Base-by-base conservation (phyloP, 1,140 invertebrate species). In the Drosophila guanche region DNA sequence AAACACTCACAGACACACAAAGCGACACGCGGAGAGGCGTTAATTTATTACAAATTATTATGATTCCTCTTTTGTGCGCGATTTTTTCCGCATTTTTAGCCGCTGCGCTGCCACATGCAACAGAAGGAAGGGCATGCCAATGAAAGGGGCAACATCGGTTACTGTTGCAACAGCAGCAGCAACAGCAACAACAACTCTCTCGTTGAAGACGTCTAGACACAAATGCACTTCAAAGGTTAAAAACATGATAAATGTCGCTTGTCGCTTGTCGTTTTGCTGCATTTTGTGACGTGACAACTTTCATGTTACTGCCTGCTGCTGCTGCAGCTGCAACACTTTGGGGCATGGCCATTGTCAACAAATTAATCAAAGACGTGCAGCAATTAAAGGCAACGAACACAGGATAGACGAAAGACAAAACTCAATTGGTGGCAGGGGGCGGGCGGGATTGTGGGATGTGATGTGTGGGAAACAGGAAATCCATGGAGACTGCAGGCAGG, bases 21-120 rank as follows among this genome's bases (percentile, higher is more conserved):
- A 37, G 54, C 71, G 29, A 12, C 33, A 37, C 10, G 33, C 10
- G 33, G 33, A 37, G 69, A 86, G 83, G 83, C 83, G 83, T 88
- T 88, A 88, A 88, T 88, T 88, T 88, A 88, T 88, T 88, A 88
- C 83, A 88, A 88, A 88, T 88, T 88, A 88, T 88, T 88, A 88
- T 88, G 83, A 88, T 83, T 88, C 67, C 70, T 76, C 33, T 81
- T 79, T 81, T 76, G 72, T 60, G 54, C 51, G 41, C 27, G n/a
- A 12, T 52, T 53, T 59, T 50, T 75, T 53, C 61, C 61, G 71
- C 51, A 33, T 75, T 58, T 71, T 75, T 73, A 37, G 33, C 33
- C 33, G 33, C 33, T 37, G 33, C 33, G 33, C 33, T 37, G 33
- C 33, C 3, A 12, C 33, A 37, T 37, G 33, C 33, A 37, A 37